Evolutionary conservation across 2,113 vertebrate species (phyloP), one percentile per base, ranked within the genome.

Genomic region (Triplophysa siluroides): DNA sequence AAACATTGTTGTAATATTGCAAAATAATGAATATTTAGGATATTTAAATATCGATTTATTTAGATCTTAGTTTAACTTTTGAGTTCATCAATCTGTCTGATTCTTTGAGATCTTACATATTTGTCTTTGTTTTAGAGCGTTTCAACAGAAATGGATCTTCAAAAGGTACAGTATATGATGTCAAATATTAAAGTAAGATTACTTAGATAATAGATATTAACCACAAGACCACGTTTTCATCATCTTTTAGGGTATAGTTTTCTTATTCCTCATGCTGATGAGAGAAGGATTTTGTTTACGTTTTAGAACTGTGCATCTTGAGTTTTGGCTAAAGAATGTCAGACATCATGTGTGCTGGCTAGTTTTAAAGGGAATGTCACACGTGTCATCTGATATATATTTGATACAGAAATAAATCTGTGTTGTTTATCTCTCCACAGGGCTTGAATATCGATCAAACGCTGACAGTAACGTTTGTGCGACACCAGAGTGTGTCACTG

Each of bases 401-500:
- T 69, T 50, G 2, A 50, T 19, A 41, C 41, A 45, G 52, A 60
- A 16, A 23, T 65, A 41, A 26, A 71, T 26, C 19, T 0, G 14
- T 80, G 24, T 61, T 13, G 66, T 78, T 81, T 14, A 78, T 77
- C 81, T 80, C 73, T 58, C 86, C 85, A 4, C 92, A 98, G 97
- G 87, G 38, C 47, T 91, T 83, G 76, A 67, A 78, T 85, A 84
- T 79, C 86, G 63, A 79, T 77, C 85, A 60, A 76, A 83, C 78
- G 52, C 77, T 9, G 67, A 82, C 67, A 84, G 82, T 72, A 90
- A 76, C 8, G 23, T 93, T 21, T 98, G 97, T 52, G 95, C 92
- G 64, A 95, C 88, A 1, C 92, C 94, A 0, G 95, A 96, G 69
- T 98, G 97, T 54, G 96, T 98, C 29, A 92, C 94, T 47, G 95